Conservation (phyloP, 2,888 invertebrate genomes). For the Stratiomys singularior region DNA sequence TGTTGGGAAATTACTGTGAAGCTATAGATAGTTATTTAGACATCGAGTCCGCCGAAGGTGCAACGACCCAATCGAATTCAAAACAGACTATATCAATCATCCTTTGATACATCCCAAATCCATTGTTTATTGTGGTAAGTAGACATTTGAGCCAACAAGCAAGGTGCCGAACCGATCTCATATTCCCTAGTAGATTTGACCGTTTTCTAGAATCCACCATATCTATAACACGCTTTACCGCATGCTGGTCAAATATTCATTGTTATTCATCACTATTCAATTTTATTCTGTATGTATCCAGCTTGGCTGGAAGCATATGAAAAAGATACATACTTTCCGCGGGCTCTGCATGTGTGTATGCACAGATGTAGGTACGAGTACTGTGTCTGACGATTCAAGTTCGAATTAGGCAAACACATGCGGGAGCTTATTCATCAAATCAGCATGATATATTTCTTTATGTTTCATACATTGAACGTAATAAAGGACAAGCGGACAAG, state of each 20-base stretch:
- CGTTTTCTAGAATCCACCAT: too few species aligned
- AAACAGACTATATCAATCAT: too few species aligned
- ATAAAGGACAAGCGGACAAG: neutral
- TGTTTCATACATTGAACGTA: neutral
- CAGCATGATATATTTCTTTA: neutral
- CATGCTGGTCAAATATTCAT: constrained; percentile 11
- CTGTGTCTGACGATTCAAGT: neutral
- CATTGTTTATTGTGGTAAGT: too few species aligned
- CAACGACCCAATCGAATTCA: too few species aligned
- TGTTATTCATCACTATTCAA: neutral
- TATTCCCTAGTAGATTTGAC: too few species aligned
- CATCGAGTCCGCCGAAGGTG: too few species aligned
- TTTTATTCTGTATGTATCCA: neutral
- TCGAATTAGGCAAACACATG: constrained; percentile 4
- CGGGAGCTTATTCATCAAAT: constrained; percentile 7
- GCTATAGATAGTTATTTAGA: too few species aligned
- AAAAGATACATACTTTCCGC: neutral
- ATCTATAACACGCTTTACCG: neutral
- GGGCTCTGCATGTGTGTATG: neutral
- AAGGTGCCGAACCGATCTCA: too few species aligned
- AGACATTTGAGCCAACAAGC: too few species aligned
- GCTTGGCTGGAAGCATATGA: neutral
- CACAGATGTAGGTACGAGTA: too few species aligned
- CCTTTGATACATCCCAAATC: too few species aligned
- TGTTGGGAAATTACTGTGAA: too few species aligned